Conservation (phyloP, 2,113 vertebrate species). For the Zosterops pallidus region DNA sequence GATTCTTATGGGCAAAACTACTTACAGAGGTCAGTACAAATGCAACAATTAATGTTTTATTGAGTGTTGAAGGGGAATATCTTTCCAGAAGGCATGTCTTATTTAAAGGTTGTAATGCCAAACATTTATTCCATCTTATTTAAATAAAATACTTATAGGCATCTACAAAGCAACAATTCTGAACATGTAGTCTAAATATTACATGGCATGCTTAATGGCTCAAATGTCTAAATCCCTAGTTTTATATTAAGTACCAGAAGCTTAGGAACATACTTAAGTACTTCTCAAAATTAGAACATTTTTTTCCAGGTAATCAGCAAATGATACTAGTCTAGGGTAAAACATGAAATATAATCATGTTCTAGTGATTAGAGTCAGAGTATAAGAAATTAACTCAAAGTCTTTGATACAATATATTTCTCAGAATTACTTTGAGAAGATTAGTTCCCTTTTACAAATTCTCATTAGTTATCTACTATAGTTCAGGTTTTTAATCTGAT, state of each 20-base stretch:
- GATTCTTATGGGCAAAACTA: neutral
- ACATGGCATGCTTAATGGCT: neutral
- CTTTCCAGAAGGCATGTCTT: neutral
- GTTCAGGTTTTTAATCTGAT: slow-evolving; percentile 20
- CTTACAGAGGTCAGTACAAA: neutral
- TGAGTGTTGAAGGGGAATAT: neutral
- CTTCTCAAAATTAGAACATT: neutral
- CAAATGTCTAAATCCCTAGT: neutral
- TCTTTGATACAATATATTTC: slow-evolving; percentile 30
- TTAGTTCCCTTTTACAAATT: slow-evolving; percentile 40
- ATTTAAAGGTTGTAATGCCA: neutral
- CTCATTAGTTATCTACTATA: slow-evolving; percentile 6
- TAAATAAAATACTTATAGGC: neutral
- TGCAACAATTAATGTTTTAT: neutral
- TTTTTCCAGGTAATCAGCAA: slow-evolving; percentile 45
- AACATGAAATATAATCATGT: slow-evolving; percentile 42
- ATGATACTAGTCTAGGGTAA: slow-evolving; percentile 6
- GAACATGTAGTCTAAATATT: slow-evolving; percentile 1
- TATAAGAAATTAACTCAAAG: slow-evolving; percentile 47
- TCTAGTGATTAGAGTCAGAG: slow-evolving; percentile 19
- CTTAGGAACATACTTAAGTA: slow-evolving; percentile 17
- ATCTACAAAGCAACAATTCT: neutral
- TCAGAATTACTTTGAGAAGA: slow-evolving; percentile 41
- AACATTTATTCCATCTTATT: neutral
- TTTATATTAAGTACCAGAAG: slow-evolving; percentile 16